These are phyloP conservation scores for Pomacea canaliculata DNA, from an alignment of 2,888 invertebrate genomes.

Conservation along the genomic window DNA sequence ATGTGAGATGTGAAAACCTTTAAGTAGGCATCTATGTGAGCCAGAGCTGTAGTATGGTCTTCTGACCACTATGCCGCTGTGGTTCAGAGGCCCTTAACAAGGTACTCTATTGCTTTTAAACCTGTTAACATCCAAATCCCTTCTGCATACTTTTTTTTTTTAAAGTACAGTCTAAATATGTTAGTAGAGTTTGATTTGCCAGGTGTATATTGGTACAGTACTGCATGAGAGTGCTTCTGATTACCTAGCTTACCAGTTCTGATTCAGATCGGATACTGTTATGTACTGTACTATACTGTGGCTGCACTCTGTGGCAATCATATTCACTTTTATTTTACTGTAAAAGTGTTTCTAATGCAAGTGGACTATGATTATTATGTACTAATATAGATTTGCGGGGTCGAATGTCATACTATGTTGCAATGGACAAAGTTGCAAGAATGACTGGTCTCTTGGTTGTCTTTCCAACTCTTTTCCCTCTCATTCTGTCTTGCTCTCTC, in stretches of 20 bases:
- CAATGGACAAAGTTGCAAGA: conserved; percentile 13
- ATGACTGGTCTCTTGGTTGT: conserved; percentile 4
- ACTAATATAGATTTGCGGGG: conserved; percentile 9
- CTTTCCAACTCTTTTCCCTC: neutral
- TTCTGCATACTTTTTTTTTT: neutral
- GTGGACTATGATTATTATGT: conserved; percentile 10
- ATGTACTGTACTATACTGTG: neutral
- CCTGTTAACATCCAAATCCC: neutral
- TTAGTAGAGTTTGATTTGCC: neutral
- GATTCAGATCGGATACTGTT: neutral
- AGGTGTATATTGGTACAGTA: conserved; percentile 1
- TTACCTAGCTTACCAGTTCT: conserved; percentile 3
- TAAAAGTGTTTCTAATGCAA: conserved; percentile 26
- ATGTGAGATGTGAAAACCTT: neutral
- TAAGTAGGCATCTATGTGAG: no score
- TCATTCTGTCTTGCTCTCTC: conserved; percentile 1
- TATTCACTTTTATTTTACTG: conserved; percentile 15
- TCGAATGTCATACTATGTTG: neutral
- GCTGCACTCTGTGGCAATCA: conserved; percentile 1
- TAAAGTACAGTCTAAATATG: conserved; percentile 2
- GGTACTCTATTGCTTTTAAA: no score
- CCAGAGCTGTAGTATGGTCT: no score
- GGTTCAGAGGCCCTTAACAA: no score
- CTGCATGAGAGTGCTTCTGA: conserved; percentile 5
- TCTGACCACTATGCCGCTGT: no score